Evolutionary conservation across 1,140 invertebrate genomes (phyloP), one percentile per base, ranked within the genome.

Genomic region (Wiebesia pumilae): DNA sequence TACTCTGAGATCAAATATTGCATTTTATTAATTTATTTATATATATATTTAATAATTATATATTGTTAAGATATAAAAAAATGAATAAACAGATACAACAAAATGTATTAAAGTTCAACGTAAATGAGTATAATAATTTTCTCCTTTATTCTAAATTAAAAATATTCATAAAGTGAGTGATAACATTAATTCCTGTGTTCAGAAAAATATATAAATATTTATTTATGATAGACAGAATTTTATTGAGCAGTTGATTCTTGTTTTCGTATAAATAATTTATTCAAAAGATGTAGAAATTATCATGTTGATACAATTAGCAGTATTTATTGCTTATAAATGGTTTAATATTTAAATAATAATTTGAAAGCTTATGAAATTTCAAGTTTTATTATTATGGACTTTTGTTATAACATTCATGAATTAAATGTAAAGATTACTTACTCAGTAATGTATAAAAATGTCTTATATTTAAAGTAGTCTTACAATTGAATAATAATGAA

Each of bases 401-500:
- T 30, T 67, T 67, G 1, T 4, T 67, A 30, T 30, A 7, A 67
- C 14, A 67, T 67, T 67, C n/a, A 9, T 67, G 6, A 30, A 67
- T 67, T 30, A 30, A 67, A 14, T 30, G n/a, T 4, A 69, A 69
- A 69, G 65, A 69, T 69, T 69, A 35, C 14, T 69, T 33, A 69
- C 14, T 69, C 35, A 69, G 12, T 69, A 33, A 69, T 69, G 1
- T 33, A 35, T 35, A 30, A 69, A 33, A 69, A 33, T 69, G 19
- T 65, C n/a, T 35, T 35, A 69, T 69, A 6, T 69, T 69, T 33
- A 69, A 69, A 69, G 16, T 69, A 69, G 30, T 35, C n/a, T 69
- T 69, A 69, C n/a, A 69, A 69, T 69, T 69, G 65, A 75, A 75
- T 21, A 75, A 73, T 4, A 75, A 43, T n/a, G 38, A 75, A 75